Conservation (phyloP, 2,113 vertebrate genomes). For the Alligator mississippiensis region DNA sequence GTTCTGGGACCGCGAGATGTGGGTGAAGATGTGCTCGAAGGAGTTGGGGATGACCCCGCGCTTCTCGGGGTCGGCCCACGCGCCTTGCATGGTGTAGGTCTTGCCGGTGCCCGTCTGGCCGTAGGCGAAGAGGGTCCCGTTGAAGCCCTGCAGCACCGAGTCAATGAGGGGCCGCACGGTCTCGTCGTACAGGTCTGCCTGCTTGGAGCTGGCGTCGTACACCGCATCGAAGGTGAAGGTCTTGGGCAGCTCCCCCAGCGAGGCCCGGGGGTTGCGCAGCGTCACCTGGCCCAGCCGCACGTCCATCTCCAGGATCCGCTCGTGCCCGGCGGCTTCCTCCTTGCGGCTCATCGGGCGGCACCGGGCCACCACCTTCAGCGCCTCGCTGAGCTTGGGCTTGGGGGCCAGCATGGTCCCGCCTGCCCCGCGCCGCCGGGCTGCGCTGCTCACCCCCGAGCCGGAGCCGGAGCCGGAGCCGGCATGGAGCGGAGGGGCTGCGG, state of each 20-base stretch:
- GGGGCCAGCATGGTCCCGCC: slow-evolving; percentile 70
- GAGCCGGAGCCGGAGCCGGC: not conserved
- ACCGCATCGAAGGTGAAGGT: slow-evolving; percentile 95
- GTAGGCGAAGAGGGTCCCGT: slow-evolving; percentile 94
- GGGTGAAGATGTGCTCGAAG: slow-evolving; percentile 95
- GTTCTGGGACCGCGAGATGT: slow-evolving; percentile 95
- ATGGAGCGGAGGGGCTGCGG: slow-evolving; percentile 33
- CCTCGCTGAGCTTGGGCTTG: slow-evolving; percentile 84
- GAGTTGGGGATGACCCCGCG: slow-evolving; percentile 91
- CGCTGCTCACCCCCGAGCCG: slow-evolving; percentile 40
- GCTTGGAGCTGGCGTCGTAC: slow-evolving; percentile 89
- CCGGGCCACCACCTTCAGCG: slow-evolving; percentile 94
- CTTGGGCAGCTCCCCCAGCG: slow-evolving; percentile 88
- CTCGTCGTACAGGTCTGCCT: slow-evolving; percentile 92
- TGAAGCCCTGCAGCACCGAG: slow-evolving; percentile 92
- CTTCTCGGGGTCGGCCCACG: slow-evolving; percentile 86
- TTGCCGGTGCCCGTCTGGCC: slow-evolving; percentile 97
- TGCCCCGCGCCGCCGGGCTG: slow-evolving; percentile 5
- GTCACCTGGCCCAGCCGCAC: slow-evolving; percentile 92
- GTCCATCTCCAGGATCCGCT: slow-evolving; percentile 88
- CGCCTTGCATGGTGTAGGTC: slow-evolving; percentile 95
- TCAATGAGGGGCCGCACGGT: slow-evolving; percentile 93
- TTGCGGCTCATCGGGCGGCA: slow-evolving; percentile 90
- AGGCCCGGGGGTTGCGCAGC: slow-evolving; percentile 86
- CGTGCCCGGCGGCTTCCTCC: slow-evolving; percentile 82